Evolutionary conservation across 30 jellyfish, hydroid and myxozoan species (phyloP).

Genomic region (Hydractinia echinata): DNA sequence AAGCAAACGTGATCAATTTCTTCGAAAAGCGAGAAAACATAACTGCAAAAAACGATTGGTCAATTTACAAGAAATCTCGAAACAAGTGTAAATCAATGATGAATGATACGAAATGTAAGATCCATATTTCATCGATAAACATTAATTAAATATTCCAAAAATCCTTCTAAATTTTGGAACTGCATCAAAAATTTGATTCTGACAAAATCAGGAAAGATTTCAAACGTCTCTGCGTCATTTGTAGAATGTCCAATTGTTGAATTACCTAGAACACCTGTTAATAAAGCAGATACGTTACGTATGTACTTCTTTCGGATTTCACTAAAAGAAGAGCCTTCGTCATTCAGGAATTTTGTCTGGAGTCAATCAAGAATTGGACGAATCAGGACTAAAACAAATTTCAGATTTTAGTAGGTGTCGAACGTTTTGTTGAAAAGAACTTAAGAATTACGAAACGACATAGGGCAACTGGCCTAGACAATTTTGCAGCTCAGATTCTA

Average conservation of each 20-base stretch:
- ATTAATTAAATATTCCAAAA: not conserved
- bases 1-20: not conserved
- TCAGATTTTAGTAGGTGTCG: slow-evolving; percentile 3
- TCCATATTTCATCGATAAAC: slow-evolving; percentile 1
- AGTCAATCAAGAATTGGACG: not conserved
- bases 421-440: not conserved
- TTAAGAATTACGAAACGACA: no score
- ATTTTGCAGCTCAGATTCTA: no score
- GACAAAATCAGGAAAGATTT: not conserved
- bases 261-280: not conserved
- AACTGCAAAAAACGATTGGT: slow-evolving; percentile 7
- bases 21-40: slow-evolving; percentile 3
- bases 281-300: slow-evolving; percentile 6
- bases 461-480: no score
- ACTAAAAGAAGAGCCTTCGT: slow-evolving; percentile 1
- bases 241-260: slow-evolving; percentile 7
- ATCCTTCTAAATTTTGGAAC: not conserved
- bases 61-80: slow-evolving; percentile 1
- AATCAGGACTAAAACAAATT: not conserved
- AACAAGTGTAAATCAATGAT: slow-evolving; percentile 2
- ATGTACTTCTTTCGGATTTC: not conserved
- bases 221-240: slow-evolving; percentile 2
- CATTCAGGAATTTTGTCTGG: slow-evolving; percentile 5
- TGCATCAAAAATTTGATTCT: not conserved
- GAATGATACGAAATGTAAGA: slow-evolving; percentile 3